These are phyloP conservation scores for Sepiola atlantica DNA, from an alignment of 2,888 invertebrate genomes.

Conservation along the genomic window DNA sequence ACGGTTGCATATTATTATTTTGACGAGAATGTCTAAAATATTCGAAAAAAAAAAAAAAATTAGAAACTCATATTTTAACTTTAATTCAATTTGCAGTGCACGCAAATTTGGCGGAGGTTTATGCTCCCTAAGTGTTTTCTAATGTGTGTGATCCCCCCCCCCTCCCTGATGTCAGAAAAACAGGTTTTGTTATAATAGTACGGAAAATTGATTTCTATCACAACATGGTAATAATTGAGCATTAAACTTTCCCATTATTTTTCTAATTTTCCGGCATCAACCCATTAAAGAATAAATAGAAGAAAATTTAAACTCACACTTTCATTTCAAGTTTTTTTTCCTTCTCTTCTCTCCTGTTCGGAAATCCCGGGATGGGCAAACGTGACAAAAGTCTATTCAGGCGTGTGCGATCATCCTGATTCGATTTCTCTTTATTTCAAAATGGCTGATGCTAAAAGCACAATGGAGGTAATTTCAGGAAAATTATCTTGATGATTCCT, in stretches of 20 bases:
- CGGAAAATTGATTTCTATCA: background rate
- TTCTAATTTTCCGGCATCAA: conserved; percentile 20
- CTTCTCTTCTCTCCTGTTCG: background rate
- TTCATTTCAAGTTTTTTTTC: background rate
- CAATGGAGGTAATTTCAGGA: background rate
- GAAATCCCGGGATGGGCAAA: background rate
- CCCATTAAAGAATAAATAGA: background rate
- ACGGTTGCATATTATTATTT: too few species aligned
- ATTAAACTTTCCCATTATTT: conserved; percentile 15
- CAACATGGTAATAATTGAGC: conserved; percentile 32
- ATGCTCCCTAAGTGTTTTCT: too few species aligned
- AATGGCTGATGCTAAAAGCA: background rate
- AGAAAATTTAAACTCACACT: conserved; percentile 2
- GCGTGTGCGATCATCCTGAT: background rate
- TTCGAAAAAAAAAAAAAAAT: too few species aligned
- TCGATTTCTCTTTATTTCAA: background rate
- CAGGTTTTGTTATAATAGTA: background rate
- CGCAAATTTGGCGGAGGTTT: too few species aligned
- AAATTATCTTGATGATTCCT: conserved; percentile 8
- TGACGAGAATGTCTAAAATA: too few species aligned
- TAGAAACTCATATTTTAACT: too few species aligned
- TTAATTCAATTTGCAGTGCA: too few species aligned
- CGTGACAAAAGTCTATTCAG: background rate
- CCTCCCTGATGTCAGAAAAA: background rate
- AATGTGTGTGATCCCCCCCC: too few species aligned